Evolutionary conservation across 2,797 vertebrate genomes (phyloP).

Genomic region (Todus mexicanus): DNA sequence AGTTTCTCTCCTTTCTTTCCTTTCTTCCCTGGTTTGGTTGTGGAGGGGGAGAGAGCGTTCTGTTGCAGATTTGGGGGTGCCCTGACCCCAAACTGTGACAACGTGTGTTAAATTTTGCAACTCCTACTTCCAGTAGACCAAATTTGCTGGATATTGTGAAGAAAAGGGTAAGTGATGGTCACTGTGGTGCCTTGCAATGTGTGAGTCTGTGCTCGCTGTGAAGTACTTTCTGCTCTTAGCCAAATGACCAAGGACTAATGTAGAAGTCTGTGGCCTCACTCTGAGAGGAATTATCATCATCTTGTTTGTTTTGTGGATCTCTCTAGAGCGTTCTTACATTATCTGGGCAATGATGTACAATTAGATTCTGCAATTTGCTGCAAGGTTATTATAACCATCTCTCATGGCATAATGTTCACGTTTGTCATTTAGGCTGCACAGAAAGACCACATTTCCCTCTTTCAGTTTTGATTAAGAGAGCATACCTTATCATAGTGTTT

Average conservation of each 20-base stretch:
- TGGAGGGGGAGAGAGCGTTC: too few relatives aligned
- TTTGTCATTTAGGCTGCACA: background rate
- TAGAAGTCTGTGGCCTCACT: background rate
- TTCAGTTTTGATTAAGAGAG: background rate
- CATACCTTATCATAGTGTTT: background rate
- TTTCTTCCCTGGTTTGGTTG: too few relatives aligned
- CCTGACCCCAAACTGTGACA: too few relatives aligned
- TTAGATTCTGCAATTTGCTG: constrained; percentile 1
- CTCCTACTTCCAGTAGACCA: background rate
- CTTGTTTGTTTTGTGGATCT: background rate
- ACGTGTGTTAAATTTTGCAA: background rate
- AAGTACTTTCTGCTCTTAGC: background rate
- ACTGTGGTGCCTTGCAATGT: background rate
- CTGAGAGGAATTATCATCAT: background rate
- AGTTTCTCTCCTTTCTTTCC: too few relatives aligned
- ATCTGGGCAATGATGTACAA: background rate
- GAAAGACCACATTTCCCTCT: background rate
- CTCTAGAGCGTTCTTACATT: background rate
- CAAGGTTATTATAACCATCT: background rate
- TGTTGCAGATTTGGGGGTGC: too few relatives aligned
- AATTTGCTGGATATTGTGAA: background rate
- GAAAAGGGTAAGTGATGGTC: background rate
- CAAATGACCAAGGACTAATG: background rate
- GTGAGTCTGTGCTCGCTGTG: background rate
- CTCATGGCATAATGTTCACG: background rate